phyloP scores from a whole-genome alignment of 2,113 vertebrate genomes.

The Lethenteron reissneri region DNA sequence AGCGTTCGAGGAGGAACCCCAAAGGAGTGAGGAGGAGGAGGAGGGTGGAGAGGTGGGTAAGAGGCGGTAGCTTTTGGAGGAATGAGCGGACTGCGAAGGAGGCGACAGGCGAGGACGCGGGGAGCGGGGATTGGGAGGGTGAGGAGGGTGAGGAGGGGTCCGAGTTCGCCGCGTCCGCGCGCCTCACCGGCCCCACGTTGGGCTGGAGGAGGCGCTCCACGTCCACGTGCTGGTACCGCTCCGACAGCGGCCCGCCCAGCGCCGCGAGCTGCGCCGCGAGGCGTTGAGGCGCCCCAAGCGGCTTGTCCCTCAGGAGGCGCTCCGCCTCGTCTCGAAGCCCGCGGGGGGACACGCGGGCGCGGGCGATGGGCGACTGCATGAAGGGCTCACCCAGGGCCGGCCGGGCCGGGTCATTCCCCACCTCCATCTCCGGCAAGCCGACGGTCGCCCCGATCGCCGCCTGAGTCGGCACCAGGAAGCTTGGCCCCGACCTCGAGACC shows the following conservation, averaged over 20 bases:
- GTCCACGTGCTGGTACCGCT: conserved; percentile 20
- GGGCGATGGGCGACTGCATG: conserved; percentile 11
- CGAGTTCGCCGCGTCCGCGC: conserved; percentile 9
- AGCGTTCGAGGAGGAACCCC: not conserved
- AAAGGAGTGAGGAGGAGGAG: not conserved
- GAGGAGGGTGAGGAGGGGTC: not conserved
- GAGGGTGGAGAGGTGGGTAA: not conserved
- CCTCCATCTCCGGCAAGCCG: not conserved
- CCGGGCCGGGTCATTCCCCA: not conserved
- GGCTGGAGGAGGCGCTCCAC: conserved; percentile 18
- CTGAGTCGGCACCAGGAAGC: too few species aligned
- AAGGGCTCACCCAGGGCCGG: conserved; percentile 12
- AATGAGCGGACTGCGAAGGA: not conserved
- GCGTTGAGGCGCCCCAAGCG: conserved; percentile 15
- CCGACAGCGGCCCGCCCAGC: conserved; percentile 15
- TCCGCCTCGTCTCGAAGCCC: conserved; percentile 17
- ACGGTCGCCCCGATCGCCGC: not conserved
- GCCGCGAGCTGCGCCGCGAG: conserved; percentile 19
- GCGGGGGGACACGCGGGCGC: conserved; percentile 7
- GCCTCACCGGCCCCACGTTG: conserved; percentile 12
- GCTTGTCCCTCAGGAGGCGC: conserved; percentile 16
- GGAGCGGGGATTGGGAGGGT: not conserved
- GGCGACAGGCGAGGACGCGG: not conserved
- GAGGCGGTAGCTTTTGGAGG: not conserved
- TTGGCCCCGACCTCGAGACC: too few species aligned